Percentiles rank a stretch among this genome's conserved stretches.
Evolutionary conservation across 2,888 invertebrate species (phyloP).

Genomic region (Orchesella flavescens): DNA sequence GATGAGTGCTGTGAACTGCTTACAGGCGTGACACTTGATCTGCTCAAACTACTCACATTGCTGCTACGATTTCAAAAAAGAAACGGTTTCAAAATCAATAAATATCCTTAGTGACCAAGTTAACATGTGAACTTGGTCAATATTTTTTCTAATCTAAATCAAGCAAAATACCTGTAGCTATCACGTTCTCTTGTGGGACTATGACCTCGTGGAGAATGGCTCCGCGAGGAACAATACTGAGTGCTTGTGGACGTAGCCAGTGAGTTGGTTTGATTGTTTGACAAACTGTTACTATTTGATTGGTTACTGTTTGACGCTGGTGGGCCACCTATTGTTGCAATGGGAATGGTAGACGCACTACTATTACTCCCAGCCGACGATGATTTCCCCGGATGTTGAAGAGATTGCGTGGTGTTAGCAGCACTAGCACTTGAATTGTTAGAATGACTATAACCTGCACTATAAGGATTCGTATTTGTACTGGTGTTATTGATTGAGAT

Average conservation of each 20-base stretch:
- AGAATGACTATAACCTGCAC: conserved; percentile 31
- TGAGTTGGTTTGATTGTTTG: conserved; percentile 55
- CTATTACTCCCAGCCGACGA: conserved; percentile 32
- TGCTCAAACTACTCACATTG: conserved; percentile 88
- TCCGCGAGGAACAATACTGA: conserved; percentile 68
- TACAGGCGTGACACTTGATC: conserved; percentile 81
- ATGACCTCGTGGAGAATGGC: conserved; percentile 84
- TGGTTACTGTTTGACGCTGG: conserved; percentile 24
- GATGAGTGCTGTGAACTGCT: conserved; percentile 73
- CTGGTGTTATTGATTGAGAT: conserved; percentile 29
- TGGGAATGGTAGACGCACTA: conserved; percentile 27
- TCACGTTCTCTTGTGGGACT: conserved; percentile 88
- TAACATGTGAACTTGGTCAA: no score
- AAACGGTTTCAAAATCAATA: conserved; percentile 24
- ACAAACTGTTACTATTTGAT: background rate
- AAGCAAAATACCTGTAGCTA: conserved; percentile 83
- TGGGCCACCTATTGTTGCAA: conserved; percentile 32
- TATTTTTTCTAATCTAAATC: no score
- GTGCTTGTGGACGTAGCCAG: conserved; percentile 63
- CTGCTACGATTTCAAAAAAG: conserved; percentile 77
- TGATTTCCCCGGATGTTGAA: conserved; percentile 44
- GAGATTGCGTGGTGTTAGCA: conserved; percentile 25
- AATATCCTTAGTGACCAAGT: background rate
- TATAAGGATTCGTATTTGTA: conserved; percentile 53
- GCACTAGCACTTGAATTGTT: conserved; percentile 3